These are phyloP conservation scores for Drosophila emarginata DNA, from an alignment of 2,888 invertebrate species.

Conservation along the genomic window DNA sequence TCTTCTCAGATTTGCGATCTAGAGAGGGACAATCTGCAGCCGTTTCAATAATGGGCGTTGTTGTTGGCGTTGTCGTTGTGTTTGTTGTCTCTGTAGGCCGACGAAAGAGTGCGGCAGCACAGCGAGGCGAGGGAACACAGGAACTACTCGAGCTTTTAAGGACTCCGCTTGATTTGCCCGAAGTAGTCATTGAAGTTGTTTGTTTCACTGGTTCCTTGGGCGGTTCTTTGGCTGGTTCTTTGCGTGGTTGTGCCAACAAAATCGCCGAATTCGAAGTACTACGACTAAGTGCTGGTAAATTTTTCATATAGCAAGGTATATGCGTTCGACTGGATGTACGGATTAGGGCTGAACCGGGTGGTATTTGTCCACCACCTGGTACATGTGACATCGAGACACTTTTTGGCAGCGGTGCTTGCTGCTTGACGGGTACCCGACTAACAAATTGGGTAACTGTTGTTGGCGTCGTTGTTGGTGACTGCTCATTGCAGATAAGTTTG, in stretches of 20 bases:
- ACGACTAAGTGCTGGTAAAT: slow-evolving; percentile 79
- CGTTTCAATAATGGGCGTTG: slow-evolving; percentile 41
- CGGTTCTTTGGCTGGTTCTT: slow-evolving; percentile 15
- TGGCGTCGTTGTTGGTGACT: slow-evolving; percentile 52
- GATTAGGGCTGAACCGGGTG: slow-evolving; percentile 35
- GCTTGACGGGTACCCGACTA: slow-evolving; percentile 77
- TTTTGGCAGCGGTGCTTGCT: slow-evolving; percentile 70
- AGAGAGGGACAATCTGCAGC: slow-evolving; percentile 70
- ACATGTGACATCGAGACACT: slow-evolving; percentile 81
- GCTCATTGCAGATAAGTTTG: slow-evolving; percentile 81
- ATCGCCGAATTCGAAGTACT: slow-evolving; percentile 82
- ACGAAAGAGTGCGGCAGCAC: slow-evolving; percentile 62
- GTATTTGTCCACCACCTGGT: slow-evolving; percentile 48
- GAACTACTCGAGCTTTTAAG: slow-evolving; percentile 82
- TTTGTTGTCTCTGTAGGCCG: slow-evolving; percentile 54
- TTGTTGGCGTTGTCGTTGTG: slow-evolving; percentile 63
- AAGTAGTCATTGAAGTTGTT: not conserved
- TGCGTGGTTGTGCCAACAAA: slow-evolving; percentile 51
- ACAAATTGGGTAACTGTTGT: slow-evolving; percentile 31
- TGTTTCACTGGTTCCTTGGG: slow-evolving; percentile 3
- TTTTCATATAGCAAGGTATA: slow-evolving; percentile 82
- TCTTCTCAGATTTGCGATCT: slow-evolving; percentile 81
- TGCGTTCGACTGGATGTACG: slow-evolving; percentile 79
- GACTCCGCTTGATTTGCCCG: slow-evolving; percentile 55
- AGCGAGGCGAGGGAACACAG: slow-evolving; percentile 76